Evolutionary conservation across 2,113 vertebrate genomes (phyloP), one percentile per base, ranked within the genome.

Genomic region (Trichomycterus rosablanca): DNA sequence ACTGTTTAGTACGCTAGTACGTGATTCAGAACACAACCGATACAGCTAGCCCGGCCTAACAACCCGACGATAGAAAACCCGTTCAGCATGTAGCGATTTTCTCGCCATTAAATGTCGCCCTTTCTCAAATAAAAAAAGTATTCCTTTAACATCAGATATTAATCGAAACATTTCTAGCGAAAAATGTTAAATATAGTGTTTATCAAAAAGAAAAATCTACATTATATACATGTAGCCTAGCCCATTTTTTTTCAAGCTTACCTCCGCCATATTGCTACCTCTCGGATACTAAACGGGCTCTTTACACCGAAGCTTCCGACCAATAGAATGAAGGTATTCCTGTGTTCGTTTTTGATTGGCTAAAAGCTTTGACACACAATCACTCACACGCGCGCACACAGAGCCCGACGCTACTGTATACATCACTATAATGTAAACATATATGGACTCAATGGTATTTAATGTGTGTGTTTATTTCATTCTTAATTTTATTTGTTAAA

Each of bases 231-330:
- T 67, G 60, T 24, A 75, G 46, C 81, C 77, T 79, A 73, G 78
- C 40, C 80, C 81, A 11, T 57, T 82, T 54, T 73, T 88, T 87
- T 78, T 78, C 76, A 80, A 73, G 59, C 89, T 90, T 82, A 90
- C 89, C 89, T 91, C 89, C 89, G 89, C 89, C 89, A 90, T 90
- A 87, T 90, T 90, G 87, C 83, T 88, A 90, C 84, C 82, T 88
- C 84, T 82, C 78, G 82, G 78, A 80, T 83, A 83, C 84, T 87
- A 78, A 81, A 76, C 80, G 76, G 84, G 81, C 82, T 73, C 80
- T 81, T 80, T 81, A 81, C 81, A 77, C 78, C 73, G 85, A 81
- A 87, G 80, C 88, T 88, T 89, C 76, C 72, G 78, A 76, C 89
- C 88, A 91, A 90, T 89, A 68, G 44, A 3, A 52, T 16, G 5